A percentile compares a stretch with the other conserved stretches of the same genome.
Evolutionary conservation across 1,140 invertebrate genomes (phyloP).

Genomic region (Myzus persicae): DNA sequence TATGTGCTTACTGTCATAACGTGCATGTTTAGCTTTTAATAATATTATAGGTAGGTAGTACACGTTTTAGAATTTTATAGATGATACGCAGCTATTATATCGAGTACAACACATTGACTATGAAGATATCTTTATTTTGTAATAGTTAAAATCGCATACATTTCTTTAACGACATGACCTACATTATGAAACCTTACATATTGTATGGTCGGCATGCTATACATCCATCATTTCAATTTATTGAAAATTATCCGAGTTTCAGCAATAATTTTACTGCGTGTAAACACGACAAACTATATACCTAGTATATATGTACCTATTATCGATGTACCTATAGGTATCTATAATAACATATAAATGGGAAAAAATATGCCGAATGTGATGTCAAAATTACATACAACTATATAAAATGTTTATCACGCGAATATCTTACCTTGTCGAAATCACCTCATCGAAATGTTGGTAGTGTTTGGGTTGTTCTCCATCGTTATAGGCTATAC

Average conservation of each 20-base stretch:
- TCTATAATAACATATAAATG: not conserved
- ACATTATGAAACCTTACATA: constrained; percentile 32
- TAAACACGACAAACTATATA: constrained; percentile 19
- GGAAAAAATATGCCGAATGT: not conserved
- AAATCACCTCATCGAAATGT: not conserved
- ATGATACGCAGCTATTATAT: not conserved
- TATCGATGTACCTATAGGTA: not conserved
- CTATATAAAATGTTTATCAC: not conserved
- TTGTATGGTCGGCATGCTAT: not conserved
- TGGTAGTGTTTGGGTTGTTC: not conserved
- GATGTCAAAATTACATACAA: not conserved
- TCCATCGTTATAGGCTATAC: not conserved
- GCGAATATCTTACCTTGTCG: not conserved
- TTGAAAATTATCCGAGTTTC: constrained; percentile 42
- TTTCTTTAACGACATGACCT: constrained; percentile 38
- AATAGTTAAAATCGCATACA: not conserved
- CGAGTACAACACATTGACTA: constrained; percentile 15
- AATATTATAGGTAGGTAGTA: not conserved
- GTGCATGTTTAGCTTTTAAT: constrained; percentile 18
- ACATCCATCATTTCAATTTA: constrained; percentile 22
- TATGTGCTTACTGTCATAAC: not conserved
- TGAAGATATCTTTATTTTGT: constrained; percentile 4
- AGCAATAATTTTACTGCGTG: constrained; percentile 33
- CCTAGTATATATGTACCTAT: not conserved
- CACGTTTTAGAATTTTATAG: not conserved